A percentile compares a stretch with the other conserved stretches of the same genome.
Conservation (phyloP, 2,113 vertebrate species). For the Vidua macroura region DNA sequence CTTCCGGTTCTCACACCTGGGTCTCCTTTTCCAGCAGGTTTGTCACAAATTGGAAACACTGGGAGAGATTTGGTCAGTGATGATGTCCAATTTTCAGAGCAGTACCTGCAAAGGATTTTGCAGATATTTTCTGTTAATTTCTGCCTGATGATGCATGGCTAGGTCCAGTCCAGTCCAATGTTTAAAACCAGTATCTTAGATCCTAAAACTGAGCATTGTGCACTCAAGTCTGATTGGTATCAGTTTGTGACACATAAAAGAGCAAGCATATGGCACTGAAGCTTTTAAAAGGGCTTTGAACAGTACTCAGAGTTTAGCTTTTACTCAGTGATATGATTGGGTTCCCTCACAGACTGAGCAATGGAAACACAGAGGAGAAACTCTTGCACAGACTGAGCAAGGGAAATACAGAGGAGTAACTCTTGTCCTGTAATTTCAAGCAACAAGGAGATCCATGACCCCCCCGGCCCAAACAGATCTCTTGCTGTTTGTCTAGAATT, state of each 20-base stretch:
- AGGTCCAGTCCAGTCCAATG: neutral
- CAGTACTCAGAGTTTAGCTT: neutral
- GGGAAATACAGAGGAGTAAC: neutral
- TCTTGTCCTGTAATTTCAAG: neutral
- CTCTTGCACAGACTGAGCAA: neutral
- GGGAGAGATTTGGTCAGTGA: neutral
- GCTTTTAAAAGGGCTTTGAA: neutral
- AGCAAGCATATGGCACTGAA: neutral
- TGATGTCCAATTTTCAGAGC: neutral
- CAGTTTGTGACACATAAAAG: neutral
- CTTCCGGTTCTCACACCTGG: conserved; percentile 29
- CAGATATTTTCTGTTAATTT: neutral
- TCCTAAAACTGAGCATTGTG: neutral
- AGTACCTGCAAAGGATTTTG: neutral
- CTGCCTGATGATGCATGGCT: neutral
- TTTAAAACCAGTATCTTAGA: neutral
- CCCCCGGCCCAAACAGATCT: neutral
- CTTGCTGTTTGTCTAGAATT: neutral
- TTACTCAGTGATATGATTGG: neutral
- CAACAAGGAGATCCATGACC: neutral
- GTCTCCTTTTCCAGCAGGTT: conserved; percentile 46
- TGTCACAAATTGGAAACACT: neutral
- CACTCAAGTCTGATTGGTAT: neutral
- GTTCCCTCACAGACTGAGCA: neutral
- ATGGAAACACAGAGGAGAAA: neutral